Base-by-base conservation (phyloP, 2,888 invertebrate genomes). In the Drepana falcataria region DNA sequence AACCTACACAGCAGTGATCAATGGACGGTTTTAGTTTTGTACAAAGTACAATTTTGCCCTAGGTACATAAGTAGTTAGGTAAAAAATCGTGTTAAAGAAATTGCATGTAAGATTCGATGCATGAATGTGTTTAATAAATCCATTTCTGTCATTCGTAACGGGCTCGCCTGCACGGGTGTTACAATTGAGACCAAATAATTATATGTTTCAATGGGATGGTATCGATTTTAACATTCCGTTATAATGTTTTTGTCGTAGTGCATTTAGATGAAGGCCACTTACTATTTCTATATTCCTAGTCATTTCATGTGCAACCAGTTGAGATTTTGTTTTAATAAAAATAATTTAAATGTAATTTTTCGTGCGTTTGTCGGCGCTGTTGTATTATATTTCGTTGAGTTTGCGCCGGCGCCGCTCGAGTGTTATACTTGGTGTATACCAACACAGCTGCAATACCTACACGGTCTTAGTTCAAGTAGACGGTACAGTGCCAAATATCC, bases 401-500 rank as follows among this genome's bases (percentile, higher is more conserved):
- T 21, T 63, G 60, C 73, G 59, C 61, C 71, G 75, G 60, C 69
- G 73, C 51, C 57, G 63, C 55, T 62, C 70, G 59, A 51, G 55
- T 65, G 63, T 65, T 64, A 66, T 66, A 71, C 65, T 68, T 69
- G 63, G 64, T 68, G 41, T 51, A 70, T 59, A 61, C 72, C 67
- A 70, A 68, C 72, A 77, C 76, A 73, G 68, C 72, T 80, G 83
- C 81, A 83, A 81, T 79, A 80, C 62, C 4, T 40, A 21, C 9
- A 71, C 64, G 74, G 68, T 76, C 71, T 78, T 71, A 74, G 73
- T 76, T 68, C 72, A 71, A 71, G 73, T 79, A 77, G 83, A 84
- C 83, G 86, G 88, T 89, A 83, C 85, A 86, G 91, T 91, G 91
- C 91, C 91, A 91, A 91, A 91, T 89, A 91, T 81, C 87, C 81